These are phyloP conservation scores for Tragulus kanchil DNA, from an alignment of 2,113 vertebrate species.

Conservation along the genomic window DNA sequence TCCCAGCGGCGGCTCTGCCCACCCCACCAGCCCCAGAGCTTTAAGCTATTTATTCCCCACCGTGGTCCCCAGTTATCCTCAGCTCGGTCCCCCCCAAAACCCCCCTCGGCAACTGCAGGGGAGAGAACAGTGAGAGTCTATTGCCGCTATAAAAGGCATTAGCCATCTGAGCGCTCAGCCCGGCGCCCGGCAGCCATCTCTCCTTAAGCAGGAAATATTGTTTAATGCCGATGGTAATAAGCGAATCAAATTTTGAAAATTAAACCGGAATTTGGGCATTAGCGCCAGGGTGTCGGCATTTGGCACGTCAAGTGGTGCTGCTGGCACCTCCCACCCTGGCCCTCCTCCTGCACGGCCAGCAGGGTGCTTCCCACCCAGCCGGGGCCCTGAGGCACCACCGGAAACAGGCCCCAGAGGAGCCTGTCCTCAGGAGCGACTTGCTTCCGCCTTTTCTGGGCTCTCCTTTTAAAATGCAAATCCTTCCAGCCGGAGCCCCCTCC, in stretches of 20 bases:
- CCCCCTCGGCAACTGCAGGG: constrained; percentile 83
- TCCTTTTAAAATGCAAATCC: neutral
- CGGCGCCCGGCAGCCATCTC: constrained; percentile 86
- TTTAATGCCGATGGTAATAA: constrained; percentile 89
- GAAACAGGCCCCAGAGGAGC: neutral
- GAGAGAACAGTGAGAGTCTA: constrained; percentile 88
- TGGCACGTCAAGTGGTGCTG: constrained; percentile 67
- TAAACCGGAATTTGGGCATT: constrained; percentile 88
- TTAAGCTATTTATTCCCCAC: neutral
- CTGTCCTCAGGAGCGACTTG: neutral
- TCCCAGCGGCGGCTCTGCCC: neutral
- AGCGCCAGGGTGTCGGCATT: constrained; percentile 79
- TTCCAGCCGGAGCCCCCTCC: neutral
- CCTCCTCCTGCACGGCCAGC: neutral
- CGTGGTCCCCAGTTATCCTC: neutral
- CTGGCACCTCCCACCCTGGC: neutral
- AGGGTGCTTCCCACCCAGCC: accelerated
- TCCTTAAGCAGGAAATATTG: constrained; percentile 90
- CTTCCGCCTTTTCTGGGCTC: neutral
- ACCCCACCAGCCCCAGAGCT: neutral
- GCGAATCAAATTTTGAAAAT: constrained; percentile 90
- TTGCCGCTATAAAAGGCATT: constrained; percentile 87
- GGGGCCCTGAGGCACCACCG: neutral
- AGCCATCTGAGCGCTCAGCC: constrained; percentile 88
- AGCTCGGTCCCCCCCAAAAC: neutral